Base-by-base conservation (phyloP, 2,888 invertebrate genomes). In the Galerucella pusilla region DNA sequence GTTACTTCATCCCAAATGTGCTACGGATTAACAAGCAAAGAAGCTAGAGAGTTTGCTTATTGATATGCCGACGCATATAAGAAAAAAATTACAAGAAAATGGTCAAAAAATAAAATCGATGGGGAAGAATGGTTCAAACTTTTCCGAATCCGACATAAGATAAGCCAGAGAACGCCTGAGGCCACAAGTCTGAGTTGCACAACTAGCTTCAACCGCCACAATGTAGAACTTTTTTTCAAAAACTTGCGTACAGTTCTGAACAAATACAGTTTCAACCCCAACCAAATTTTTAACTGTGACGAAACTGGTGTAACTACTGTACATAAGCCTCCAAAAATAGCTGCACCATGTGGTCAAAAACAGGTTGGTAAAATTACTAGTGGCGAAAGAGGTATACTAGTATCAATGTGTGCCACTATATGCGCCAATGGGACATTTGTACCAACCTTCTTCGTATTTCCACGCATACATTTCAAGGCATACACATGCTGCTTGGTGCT, bases 91-190 rank as follows among this genome's bases (percentile, higher is more conserved):
- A 59, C 73, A 60, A 57, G 67, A 69, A 60, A 70, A 71, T 78
- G 75, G 75, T n/a, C 42, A 16, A 28, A 72, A 57, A 66, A 77
- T 49, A 49, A 75, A 54, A 65, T 60, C 42, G 75, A 77, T n/a
- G 72, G 74, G 35, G 42, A 71, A 45, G 78, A 77, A 64, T 77
- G 72, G 78, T 57, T 74, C 45, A 74, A 68, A n/a, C 20, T 45
- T 14, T 49, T 68, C 9, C 16, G 14, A 64, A 12, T 35, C 11
- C 63, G 74, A 52, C 59, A 71, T 63, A 69, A 75, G 14, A 57
- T 71, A n/a, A 59, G 70, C 25, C 42, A 75, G 52, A 52, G 74
- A 68, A 67, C 68, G 35, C 74, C 76, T 46, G 73, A 78, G 57
- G 72, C 72, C 20, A 77, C 75, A 9, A 72, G 76, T 59, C 49